Evolutionary conservation across 2,888 invertebrate species (phyloP).

Genomic region (Branchellion lobata): DNA sequence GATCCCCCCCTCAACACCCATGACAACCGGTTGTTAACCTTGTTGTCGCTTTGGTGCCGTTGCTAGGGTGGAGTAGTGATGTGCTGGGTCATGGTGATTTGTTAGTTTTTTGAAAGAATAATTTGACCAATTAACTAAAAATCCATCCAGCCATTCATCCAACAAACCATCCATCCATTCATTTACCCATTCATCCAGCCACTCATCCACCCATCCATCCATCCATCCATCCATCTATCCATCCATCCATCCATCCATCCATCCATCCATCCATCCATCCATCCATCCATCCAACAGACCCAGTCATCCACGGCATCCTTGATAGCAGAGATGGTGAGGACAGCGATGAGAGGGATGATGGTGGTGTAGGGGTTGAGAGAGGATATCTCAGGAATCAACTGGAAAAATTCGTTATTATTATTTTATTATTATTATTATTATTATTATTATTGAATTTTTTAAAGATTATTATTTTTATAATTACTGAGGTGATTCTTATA

Average conservation of each 20-base stretch:
- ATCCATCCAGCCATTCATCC: background rate
- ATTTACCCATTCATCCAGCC: background rate
- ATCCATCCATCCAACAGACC: slow-evolving; percentile 40
- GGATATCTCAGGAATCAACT: slow-evolving; percentile 91
- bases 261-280: background rate
- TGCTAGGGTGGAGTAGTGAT: slow-evolving; percentile 69
- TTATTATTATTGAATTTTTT: too few species aligned
- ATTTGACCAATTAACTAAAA: background rate
- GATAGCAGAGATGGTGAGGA: slow-evolving; percentile 82
- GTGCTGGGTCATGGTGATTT: background rate
- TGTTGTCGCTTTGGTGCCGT: slow-evolving; percentile 95
- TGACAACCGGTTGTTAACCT: slow-evolving; percentile 89
- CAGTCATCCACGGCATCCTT: slow-evolving; percentile 50
- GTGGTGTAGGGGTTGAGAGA: slow-evolving; percentile 95
- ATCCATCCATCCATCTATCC: background rate
- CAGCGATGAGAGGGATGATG: slow-evolving; percentile 90
- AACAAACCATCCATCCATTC: background rate
- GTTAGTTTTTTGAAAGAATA: background rate
- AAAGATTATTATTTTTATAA: background rate
- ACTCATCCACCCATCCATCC: background rate
- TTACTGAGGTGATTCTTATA: background rate
- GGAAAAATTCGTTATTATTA: slow-evolving; percentile 7
- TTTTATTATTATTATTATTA: background rate
- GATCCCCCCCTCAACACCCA: slow-evolving; percentile 69
- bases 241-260: background rate